Evolutionary conservation across 2,797 vertebrate species (phyloP), one percentile per base, ranked within the genome.

Genomic region (Oreortyx pictus): DNA sequence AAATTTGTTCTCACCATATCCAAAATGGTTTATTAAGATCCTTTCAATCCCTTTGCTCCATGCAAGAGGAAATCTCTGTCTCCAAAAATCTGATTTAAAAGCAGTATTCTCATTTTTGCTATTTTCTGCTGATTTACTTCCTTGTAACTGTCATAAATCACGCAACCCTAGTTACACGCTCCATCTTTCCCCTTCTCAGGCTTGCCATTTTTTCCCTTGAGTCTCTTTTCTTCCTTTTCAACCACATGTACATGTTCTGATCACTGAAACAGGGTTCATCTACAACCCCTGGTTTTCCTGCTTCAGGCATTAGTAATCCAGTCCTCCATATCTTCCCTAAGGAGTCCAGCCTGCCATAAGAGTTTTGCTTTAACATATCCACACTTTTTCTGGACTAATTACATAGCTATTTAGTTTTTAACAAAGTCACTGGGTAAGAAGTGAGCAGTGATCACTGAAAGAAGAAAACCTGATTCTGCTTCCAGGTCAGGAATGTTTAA

Each of bases 141-240:
- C 31, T 62, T 10, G 11, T 83, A 35, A n/a, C 50, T 88, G 39
- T 29, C 50, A 73, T 64, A 83, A 65, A 88, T 89, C 66, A 62
- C 13, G 11, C 50, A 82, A 50, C 72, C 29, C 54, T 62, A 25
- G 46, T 31, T 81, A 44, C 0, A 0, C 29, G 8, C 22, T 88
- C 44, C 46, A 70, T 82, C 50, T 70, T 89, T n/a, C 33, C 23
- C 29, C 54, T 78, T 92, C 59, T n/a, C 5, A 18, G 7, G 23
- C 35, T 84, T 44, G 76, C 0, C 0, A 0, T 5, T 59, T 47
- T 66, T 90, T 78, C n/a, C 35, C 13, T 33, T 23, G 29, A 77
- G 31, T 14, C 16, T 70, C 71, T 71, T 59, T 66, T 11, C 52
- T 77, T 82, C 8, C 9, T 82, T 87, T 90, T 78, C 25, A 46